A percentile compares a stretch with the other conserved stretches of the same genome.
phyloP scores from a whole-genome alignment of 2,888 invertebrate species.

The Chironomus tentans region DNA sequence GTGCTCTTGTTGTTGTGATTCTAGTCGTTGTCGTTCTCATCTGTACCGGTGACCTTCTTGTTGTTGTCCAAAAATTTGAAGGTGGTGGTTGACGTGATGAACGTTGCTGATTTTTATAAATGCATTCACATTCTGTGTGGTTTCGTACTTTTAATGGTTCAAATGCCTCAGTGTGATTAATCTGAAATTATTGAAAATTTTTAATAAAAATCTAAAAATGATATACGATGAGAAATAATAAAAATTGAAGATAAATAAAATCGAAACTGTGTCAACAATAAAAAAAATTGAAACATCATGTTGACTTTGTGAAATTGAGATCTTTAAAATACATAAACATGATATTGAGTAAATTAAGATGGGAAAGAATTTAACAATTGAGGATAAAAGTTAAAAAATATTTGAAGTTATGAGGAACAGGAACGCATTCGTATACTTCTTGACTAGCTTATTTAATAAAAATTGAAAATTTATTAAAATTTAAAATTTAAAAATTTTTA shows the following conservation, averaged over 20 bases:
- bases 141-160: not conserved
- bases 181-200: not conserved
- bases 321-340: no score
- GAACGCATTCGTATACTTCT: no score
- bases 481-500: no score
- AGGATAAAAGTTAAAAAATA: no score
- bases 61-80: not conserved
- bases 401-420: no score
- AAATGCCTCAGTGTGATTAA: not conserved
- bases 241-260: not conserved
- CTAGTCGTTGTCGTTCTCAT: not conserved
- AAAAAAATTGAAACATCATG: no score
- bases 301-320: no score
- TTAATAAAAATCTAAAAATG: not conserved
- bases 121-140: slow-evolving; percentile 18
- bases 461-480: no score
- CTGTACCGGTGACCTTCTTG: not conserved
- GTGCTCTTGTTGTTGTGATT: not conserved
- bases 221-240: no score
- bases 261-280: not conserved
- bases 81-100: not conserved
- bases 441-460: no score
- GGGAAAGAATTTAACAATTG: no score
- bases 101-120: not conserved
- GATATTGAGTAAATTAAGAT: no score